phyloP scores from a whole-genome alignment of 2,113 vertebrate species.

The Anoplopoma fimbria region DNA sequence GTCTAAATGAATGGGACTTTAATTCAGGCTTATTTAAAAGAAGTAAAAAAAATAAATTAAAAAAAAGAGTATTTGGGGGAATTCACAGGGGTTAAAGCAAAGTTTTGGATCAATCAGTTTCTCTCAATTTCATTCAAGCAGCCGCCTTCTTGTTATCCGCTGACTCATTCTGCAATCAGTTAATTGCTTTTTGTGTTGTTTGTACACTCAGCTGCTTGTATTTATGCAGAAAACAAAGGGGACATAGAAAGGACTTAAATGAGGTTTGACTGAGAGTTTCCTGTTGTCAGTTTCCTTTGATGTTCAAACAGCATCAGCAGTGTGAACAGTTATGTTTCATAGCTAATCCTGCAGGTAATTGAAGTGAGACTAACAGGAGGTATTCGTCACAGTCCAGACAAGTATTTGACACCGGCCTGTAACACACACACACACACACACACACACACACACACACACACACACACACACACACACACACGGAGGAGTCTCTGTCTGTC shows the following conservation, averaged over 20 bases:
- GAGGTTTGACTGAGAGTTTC: conserved; percentile 30
- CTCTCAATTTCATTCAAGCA: conserved; percentile 19
- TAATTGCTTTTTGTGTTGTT: conserved; percentile 22
- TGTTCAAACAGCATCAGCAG: conserved; percentile 55
- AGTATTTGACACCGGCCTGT: conserved; percentile 83
- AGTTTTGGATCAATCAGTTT: background rate
- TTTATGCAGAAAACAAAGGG: conserved; percentile 3
- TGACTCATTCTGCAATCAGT: conserved; percentile 21
- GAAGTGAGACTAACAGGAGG: conserved; percentile 69
- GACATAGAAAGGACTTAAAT: conserved; percentile 16
- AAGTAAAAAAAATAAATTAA: conserved; percentile 2
- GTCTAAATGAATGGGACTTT: background rate
- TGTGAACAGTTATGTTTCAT: conserved; percentile 68
- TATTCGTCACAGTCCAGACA: conserved; percentile 82
- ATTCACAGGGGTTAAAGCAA: background rate
- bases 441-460: conserved; percentile 1
- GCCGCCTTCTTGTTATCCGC: conserved; percentile 30
- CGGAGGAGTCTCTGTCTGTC: conserved; percentile 62
- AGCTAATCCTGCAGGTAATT: conserved; percentile 67
- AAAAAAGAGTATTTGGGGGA: background rate
- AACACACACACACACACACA: conserved; percentile 72
- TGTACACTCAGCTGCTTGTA: conserved; percentile 13
- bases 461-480: conserved; percentile 72
- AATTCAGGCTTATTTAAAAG: background rate
- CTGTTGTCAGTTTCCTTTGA: conserved; percentile 49